Evolutionary conservation across 2,113 vertebrate species (phyloP).

Genomic region (Chamaea fasciata): DNA sequence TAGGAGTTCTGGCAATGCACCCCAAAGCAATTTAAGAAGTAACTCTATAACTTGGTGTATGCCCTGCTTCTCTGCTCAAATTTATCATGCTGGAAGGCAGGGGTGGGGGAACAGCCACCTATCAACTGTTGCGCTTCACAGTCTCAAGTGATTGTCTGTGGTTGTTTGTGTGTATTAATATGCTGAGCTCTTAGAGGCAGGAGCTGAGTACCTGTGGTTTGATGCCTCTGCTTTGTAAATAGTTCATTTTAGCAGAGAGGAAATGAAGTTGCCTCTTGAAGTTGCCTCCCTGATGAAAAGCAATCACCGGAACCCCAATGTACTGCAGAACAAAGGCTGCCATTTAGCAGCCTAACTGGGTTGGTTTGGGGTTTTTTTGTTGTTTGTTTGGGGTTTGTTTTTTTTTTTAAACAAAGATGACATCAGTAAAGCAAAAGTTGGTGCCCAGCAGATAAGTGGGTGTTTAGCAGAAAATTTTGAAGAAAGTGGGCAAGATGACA

Average conservation of each 20-base stretch:
- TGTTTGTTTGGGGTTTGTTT: too few species aligned
- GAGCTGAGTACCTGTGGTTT: neutral
- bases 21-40: neutral
- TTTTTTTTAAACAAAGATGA: neutral
- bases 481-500: neutral
- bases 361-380: too few species aligned
- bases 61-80: neutral
- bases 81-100: neutral
- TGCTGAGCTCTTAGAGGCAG: accelerated
- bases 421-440: neutral
- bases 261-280: neutral
- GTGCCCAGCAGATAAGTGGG: neutral
- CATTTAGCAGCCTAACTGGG: neutral
- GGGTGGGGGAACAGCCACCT: neutral
- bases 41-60: neutral
- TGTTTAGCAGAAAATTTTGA: neutral
- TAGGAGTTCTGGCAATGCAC: neutral
- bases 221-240: neutral
- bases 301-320: accelerated
- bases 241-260: neutral
- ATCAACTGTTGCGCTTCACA: neutral
- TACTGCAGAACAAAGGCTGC: accelerated
- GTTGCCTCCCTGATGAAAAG: neutral
- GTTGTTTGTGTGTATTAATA: neutral
- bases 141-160: too few species aligned